phyloP scores from a whole-genome alignment of 2,888 invertebrate species.

The Ellobium chinense region DNA sequence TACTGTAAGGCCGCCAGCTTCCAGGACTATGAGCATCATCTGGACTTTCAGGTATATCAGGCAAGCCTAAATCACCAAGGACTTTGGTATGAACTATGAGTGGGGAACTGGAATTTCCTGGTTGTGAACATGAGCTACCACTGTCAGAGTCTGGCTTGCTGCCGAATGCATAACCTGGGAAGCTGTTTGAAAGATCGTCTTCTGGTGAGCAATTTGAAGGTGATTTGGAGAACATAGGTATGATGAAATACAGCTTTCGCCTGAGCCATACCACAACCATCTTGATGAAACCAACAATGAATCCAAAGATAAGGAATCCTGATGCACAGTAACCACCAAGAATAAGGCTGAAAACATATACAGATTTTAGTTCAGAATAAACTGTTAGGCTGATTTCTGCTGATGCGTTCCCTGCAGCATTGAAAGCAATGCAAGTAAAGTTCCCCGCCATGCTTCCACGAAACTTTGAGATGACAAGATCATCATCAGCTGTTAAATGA shows the following conservation, averaged over 20 bases:
- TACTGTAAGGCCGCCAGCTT: conserved; percentile 56
- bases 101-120: conserved; percentile 56
- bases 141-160: conserved; percentile 49
- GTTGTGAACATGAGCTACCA: conserved; percentile 46
- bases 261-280: conserved; percentile 47
- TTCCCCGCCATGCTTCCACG: conserved; percentile 66
- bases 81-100: conserved; percentile 52
- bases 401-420: conserved; percentile 60
- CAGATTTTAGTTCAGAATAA: conserved; percentile 44
- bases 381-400: conserved; percentile 55
- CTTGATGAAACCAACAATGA: conserved; percentile 61
- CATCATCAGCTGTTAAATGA: conserved; percentile 26
- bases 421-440: conserved; percentile 66
- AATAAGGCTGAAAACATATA: conserved; percentile 58
- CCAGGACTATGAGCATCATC: conserved; percentile 46
- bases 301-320: conserved; percentile 57
- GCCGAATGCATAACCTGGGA: conserved; percentile 3
- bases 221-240: conserved; percentile 38
- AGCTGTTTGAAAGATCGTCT: not conserved
- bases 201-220: not conserved
- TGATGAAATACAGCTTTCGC: conserved; percentile 45
- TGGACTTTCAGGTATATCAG: conserved; percentile 60
- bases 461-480: conserved; percentile 54
- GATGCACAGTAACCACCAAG: conserved; percentile 58
- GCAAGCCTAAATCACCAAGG: conserved; percentile 53